Evolutionary conservation across 2,113 vertebrate genomes (phyloP).

Genomic region (Lepus europaeus): DNA sequence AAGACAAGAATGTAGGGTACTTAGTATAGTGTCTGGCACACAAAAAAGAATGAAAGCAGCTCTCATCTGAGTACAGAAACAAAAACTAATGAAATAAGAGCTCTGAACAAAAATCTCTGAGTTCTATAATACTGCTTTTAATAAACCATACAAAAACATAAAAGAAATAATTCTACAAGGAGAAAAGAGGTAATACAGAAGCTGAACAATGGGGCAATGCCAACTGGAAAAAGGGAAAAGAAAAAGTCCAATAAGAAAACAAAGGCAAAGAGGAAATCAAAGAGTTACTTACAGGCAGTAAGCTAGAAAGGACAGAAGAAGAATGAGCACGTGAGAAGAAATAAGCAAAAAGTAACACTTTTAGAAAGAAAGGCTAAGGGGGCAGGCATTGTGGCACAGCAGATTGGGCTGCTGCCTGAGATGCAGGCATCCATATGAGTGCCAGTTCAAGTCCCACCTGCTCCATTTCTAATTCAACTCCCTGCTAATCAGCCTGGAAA

Average conservation of each 20-base stretch:
- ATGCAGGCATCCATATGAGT: no score
- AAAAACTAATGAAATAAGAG: constrained; percentile 37
- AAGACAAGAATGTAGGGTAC: background rate
- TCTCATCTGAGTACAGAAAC: constrained; percentile 26
- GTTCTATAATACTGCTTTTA: constrained; percentile 3
- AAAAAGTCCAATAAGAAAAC: background rate
- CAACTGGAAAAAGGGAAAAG: background rate
- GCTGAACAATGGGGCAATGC: background rate
- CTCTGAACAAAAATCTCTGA: constrained; percentile 35
- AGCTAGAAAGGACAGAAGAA: background rate
- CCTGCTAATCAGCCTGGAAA: no score
- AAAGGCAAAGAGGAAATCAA: background rate
- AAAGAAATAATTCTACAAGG: background rate
- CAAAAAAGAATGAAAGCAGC: constrained; percentile 22
- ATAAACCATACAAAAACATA: background rate
- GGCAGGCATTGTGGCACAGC: no score
- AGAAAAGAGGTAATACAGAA: background rate
- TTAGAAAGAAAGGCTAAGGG: no score
- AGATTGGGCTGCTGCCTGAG: no score
- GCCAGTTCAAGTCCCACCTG: no score
- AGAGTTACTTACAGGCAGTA: background rate
- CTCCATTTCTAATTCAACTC: no score
- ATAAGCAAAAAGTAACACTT: background rate
- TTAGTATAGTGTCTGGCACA: background rate
- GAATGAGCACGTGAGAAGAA: background rate